These are phyloP conservation scores for Typhlichthys eigenmanni DNA, from an alignment of 2,797 vertebrate species.

Conservation along the genomic window DNA sequence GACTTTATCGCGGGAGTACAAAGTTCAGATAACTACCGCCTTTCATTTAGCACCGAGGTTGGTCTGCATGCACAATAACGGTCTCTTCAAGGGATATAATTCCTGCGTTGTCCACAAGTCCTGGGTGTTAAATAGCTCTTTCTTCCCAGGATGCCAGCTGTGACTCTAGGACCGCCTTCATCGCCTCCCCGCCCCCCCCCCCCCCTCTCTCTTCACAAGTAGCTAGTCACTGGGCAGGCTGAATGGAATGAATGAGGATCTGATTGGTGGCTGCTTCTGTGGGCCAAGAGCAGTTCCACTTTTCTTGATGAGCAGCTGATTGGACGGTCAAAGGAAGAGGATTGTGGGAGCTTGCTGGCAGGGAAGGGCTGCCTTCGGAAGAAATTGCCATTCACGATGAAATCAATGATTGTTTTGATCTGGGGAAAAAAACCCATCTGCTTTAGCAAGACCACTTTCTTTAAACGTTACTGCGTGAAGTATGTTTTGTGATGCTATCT, in stretches of 20 bases:
- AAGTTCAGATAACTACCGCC: constrained; percentile 22
- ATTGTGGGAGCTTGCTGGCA: constrained; percentile 13
- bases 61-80: constrained; percentile 31
- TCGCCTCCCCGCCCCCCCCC: constrained; percentile 25
- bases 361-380: constrained; percentile 27
- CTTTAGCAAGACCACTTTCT: constrained; percentile 8
- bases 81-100: constrained; percentile 57
- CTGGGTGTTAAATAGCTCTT: constrained; percentile 56
- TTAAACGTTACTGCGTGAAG: not conserved
- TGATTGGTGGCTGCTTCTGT: constrained; percentile 71
- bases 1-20: constrained; percentile 18
- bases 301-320: constrained; percentile 68
- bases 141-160: constrained; percentile 72
- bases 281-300: constrained; percentile 47
- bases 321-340: constrained; percentile 51
- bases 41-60: constrained; percentile 31
- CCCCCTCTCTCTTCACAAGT: constrained; percentile 34
- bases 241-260: constrained; percentile 52
- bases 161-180: constrained; percentile 67
- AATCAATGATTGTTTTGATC: constrained; percentile 43
- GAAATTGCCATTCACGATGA: constrained; percentile 35
- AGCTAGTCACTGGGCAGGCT: constrained; percentile 46
- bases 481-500: no score
- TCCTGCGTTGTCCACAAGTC: constrained; percentile 52
- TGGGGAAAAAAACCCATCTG: not conserved